Conservation (phyloP, 2,113 vertebrate species). For the Lasiurus borealis region DNA sequence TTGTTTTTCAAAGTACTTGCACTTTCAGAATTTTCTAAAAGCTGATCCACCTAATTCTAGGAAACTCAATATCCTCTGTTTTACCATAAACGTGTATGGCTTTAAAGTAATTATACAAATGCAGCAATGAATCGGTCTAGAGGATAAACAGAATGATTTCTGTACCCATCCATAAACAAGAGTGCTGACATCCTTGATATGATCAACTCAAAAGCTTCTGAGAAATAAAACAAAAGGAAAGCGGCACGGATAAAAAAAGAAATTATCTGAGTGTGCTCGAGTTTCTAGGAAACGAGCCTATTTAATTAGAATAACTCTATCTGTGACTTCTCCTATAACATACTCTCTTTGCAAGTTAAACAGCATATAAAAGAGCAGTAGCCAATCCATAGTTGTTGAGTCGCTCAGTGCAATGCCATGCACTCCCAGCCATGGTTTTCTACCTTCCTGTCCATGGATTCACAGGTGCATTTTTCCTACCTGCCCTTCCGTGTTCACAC, state of each 20-base stretch:
- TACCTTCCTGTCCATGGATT: neutral
- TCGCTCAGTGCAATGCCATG: accelerated
- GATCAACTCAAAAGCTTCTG: neutral
- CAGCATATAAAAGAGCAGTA: neutral
- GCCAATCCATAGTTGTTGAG: neutral
- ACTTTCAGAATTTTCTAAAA: conserved; percentile 39
- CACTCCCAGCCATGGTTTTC: neutral
- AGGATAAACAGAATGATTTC: neutral
- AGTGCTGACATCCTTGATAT: neutral
- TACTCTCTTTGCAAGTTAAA: neutral
- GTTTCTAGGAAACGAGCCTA: neutral
- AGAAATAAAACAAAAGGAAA: conserved; percentile 1
- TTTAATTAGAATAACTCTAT: neutral
- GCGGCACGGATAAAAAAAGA: neutral
- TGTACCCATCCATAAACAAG: conserved; percentile 30
- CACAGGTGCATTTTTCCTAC: neutral
- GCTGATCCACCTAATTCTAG: neutral
- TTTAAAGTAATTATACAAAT: neutral
- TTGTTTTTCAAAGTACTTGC: conserved; percentile 60
- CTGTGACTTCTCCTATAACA: neutral
- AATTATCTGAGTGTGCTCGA: neutral
- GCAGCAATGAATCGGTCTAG: neutral
- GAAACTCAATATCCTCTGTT: conserved; percentile 8
- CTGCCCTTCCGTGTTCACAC: neutral
- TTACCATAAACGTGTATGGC: conserved; percentile 15